phyloP scores from a whole-genome alignment of 2,888 invertebrate species.

The Sphaeridia pumilis region DNA sequence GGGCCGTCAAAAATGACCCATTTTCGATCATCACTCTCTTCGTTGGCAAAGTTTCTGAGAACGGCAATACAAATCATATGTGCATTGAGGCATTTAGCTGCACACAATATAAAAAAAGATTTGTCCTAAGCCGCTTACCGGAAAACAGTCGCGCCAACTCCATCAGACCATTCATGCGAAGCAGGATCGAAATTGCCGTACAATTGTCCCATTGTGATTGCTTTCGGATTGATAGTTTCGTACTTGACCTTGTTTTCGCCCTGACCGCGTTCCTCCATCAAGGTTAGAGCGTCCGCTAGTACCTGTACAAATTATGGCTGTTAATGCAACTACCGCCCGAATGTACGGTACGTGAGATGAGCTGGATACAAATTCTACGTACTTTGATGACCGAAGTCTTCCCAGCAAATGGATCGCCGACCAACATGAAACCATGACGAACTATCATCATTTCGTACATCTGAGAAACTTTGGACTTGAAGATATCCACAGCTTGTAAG shows the following conservation, averaged over 20 bases:
- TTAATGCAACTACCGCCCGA: neutral
- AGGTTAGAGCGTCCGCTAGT: slow-evolving; percentile 51
- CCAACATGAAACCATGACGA: slow-evolving; percentile 86
- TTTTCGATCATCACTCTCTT: slow-evolving; percentile 62
- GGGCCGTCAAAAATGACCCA: slow-evolving; percentile 91
- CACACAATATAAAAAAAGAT: neutral
- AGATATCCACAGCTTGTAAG: slow-evolving; percentile 64
- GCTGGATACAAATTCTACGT: neutral
- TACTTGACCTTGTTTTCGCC: slow-evolving; percentile 51
- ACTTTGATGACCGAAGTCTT: slow-evolving; percentile 56
- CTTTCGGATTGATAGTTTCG: slow-evolving; percentile 80
- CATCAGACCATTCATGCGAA: slow-evolving; percentile 85
- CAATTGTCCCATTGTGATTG: slow-evolving; percentile 81
- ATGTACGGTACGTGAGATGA: neutral
- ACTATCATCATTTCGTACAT: slow-evolving; percentile 92
- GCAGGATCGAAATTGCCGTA: slow-evolving; percentile 85
- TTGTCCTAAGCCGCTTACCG: no score
- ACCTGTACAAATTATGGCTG: slow-evolving; percentile 4
- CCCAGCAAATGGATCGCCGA: slow-evolving; percentile 80
- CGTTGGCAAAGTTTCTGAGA: slow-evolving; percentile 63
- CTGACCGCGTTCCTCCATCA: slow-evolving; percentile 52
- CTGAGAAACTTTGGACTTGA: slow-evolving; percentile 74
- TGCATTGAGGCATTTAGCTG: neutral
- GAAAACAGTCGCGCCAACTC: slow-evolving; percentile 57
- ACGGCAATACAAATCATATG: slow-evolving; percentile 39